phyloP scores from a whole-genome alignment of 2,113 vertebrate genomes.

The Tympanuchus pallidicinctus region DNA sequence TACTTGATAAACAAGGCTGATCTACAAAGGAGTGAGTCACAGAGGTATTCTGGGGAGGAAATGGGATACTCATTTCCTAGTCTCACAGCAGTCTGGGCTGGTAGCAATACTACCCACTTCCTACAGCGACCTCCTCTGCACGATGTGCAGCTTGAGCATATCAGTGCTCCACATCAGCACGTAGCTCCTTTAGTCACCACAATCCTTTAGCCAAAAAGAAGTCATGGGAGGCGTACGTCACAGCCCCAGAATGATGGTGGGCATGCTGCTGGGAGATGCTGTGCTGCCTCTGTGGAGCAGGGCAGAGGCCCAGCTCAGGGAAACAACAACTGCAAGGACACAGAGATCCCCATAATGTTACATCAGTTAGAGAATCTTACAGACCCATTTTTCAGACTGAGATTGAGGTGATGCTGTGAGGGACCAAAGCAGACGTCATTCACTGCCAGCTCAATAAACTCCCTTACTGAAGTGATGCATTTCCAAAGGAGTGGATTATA shows the following conservation, averaged over 20 bases:
- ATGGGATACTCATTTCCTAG: slow-evolving; percentile 33
- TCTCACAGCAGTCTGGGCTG: neutral
- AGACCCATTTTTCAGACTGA: neutral
- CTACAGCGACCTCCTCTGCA: neutral
- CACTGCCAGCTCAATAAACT: neutral
- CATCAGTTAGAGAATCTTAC: neutral
- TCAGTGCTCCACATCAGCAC: neutral
- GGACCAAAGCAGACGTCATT: neutral
- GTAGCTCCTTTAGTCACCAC: neutral
- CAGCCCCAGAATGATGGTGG: neutral
- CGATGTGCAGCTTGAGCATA: neutral
- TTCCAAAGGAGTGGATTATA: neutral
- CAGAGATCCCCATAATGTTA: neutral
- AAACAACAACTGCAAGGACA: neutral
- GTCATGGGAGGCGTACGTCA: neutral
- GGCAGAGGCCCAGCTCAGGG: neutral
- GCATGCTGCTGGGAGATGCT: neutral
- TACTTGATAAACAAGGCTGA: neutral
- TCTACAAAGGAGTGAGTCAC: slow-evolving; percentile 27
- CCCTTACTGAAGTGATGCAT: neutral
- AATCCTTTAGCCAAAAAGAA: neutral
- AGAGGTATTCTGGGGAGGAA: neutral
- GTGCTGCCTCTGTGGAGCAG: neutral
- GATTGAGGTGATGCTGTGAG: neutral
- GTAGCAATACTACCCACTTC: neutral